A percentile compares a stretch with the other conserved stretches of the same genome.
These are phyloP conservation scores for Digitonthophagus gazella DNA, from an alignment of 2,888 invertebrate species.

Conservation along the genomic window DNA sequence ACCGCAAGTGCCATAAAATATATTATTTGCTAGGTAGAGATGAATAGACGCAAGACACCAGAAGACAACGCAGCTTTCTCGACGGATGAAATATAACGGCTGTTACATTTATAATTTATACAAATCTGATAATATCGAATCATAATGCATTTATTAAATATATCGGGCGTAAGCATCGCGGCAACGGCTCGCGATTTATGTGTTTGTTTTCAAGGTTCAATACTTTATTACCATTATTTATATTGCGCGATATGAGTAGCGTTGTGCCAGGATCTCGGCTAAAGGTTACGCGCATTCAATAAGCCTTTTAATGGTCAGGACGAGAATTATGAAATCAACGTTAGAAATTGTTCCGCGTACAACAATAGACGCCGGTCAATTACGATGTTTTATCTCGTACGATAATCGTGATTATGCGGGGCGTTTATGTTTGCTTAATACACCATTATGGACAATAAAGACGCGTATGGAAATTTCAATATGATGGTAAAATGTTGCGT, in stretches of 20 bases:
- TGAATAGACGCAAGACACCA: background rate
- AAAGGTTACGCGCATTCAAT: slow-evolving; percentile 15
- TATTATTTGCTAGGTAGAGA: background rate
- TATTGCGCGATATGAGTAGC: slow-evolving; percentile 1
- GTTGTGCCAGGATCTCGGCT: slow-evolving; percentile 7
- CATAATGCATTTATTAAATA: background rate
- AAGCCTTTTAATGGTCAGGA: slow-evolving; percentile 16
- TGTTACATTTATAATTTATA: background rate
- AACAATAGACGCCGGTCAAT: slow-evolving; percentile 10
- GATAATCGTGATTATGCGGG: slow-evolving; percentile 12
- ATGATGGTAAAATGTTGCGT: background rate
- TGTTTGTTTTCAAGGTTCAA: slow-evolving; percentile 11
- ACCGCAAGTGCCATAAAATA: background rate
- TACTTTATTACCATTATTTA: slow-evolving; percentile 17
- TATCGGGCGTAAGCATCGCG: background rate
- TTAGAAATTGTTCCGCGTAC: slow-evolving; percentile 11
- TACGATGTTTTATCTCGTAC: slow-evolving; percentile 13
- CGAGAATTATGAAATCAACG: slow-evolving; percentile 14
- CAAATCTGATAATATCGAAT: background rate
- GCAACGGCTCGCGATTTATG: slow-evolving; percentile 8
- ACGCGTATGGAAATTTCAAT: background rate
- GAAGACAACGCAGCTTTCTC: background rate
- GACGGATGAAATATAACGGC: background rate
- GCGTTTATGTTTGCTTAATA: slow-evolving; percentile 13
- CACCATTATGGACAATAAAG: slow-evolving; percentile 3